These are phyloP conservation scores for Gymnocheta viridis DNA, from an alignment of 2,888 invertebrate species.

Conservation along the genomic window DNA sequence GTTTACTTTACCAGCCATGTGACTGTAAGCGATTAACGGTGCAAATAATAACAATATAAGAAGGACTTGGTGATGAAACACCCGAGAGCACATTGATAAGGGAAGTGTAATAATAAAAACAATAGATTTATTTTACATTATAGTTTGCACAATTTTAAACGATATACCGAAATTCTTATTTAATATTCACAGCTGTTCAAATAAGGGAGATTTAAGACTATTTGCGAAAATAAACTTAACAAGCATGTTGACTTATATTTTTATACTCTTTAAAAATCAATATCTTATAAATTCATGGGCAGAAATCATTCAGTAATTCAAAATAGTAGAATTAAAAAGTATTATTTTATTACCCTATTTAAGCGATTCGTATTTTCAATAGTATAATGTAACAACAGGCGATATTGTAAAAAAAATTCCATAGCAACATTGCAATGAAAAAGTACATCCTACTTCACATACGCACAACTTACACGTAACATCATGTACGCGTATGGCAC, in stretches of 20 bases:
- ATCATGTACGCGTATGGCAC: constrained; percentile 31
- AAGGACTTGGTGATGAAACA: not conserved
- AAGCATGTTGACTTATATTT: too few relatives aligned
- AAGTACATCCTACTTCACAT: not conserved
- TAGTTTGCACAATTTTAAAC: too few relatives aligned
- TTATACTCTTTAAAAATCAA: too few relatives aligned
- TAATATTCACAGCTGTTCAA: too few relatives aligned
- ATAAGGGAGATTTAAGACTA: too few relatives aligned
- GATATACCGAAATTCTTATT: too few relatives aligned
- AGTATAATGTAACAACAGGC: constrained; percentile 7
- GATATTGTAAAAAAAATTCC: constrained; percentile 2
- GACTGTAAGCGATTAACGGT: constrained; percentile 59
- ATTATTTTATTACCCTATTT: not conserved
- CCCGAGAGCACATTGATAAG: not conserved
- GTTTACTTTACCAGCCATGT: constrained; percentile 55
- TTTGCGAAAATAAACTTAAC: too few relatives aligned
- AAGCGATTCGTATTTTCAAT: not conserved
- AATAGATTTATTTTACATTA: too few relatives aligned
- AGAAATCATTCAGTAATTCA: too few relatives aligned
- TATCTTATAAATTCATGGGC: too few relatives aligned
- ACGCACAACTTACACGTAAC: not conserved
- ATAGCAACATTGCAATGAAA: constrained; percentile 15
- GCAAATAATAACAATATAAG: not conserved
- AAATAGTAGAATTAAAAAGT: too few relatives aligned
- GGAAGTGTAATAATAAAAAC: too few relatives aligned